Conservation (phyloP, 2,888 invertebrate genomes). For the Thumatha senex region DNA sequence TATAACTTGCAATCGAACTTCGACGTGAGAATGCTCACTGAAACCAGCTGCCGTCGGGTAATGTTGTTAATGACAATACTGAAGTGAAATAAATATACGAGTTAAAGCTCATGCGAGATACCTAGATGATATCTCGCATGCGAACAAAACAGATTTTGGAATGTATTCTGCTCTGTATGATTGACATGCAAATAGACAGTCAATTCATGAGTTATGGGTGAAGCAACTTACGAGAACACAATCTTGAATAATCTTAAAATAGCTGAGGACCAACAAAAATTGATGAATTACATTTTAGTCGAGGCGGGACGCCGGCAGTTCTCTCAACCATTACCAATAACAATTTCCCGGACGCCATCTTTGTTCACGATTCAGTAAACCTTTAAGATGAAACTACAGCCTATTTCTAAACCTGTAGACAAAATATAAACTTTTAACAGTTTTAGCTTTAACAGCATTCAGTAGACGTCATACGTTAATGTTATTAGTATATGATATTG, state of each 20-base stretch:
- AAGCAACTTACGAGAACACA: constrained; percentile 29
- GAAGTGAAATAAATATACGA: neutral
- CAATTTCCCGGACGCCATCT: constrained; percentile 67
- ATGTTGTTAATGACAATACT: neutral
- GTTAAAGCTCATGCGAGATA: constrained; percentile 10
- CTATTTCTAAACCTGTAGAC: constrained; percentile 20
- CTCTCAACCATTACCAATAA: constrained; percentile 58
- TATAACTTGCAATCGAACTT: too few relatives aligned
- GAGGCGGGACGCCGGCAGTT: constrained; percentile 27
- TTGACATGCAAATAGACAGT: constrained; percentile 46
- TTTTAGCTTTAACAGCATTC: too few relatives aligned
- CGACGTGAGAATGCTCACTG: too few relatives aligned
- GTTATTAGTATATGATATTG: neutral
- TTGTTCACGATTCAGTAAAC: constrained; percentile 60
- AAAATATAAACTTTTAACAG: constrained; percentile 19
- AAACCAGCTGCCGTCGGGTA: too few relatives aligned
- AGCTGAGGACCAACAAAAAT: constrained; percentile 57
- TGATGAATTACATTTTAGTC: constrained; percentile 55
- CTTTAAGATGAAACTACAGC: constrained; percentile 37
- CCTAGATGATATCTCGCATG: constrained; percentile 12
- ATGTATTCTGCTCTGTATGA: constrained; percentile 21
- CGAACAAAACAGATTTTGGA: too few relatives aligned
- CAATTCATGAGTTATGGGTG: constrained; percentile 38
- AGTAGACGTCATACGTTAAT: constrained; percentile 2
- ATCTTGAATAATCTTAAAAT: constrained; percentile 42